Percentiles rank a stretch among this genome's conserved stretches.
phyloP scores from a whole-genome alignment of 2,888 invertebrate species.

The Empis livida region DNA sequence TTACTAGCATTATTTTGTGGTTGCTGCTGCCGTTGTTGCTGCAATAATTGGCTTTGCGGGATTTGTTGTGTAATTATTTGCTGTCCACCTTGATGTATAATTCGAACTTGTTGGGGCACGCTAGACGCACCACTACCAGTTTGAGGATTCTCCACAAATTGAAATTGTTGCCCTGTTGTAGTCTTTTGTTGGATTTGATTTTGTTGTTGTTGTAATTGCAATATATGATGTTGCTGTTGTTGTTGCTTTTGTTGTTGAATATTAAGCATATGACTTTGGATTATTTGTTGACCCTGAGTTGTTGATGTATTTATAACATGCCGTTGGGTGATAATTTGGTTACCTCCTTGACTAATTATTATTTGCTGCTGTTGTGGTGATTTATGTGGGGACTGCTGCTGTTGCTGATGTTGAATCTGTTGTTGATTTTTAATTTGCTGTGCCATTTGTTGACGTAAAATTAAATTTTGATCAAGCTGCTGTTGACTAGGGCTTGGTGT shows the following conservation, averaged over 20 bases:
- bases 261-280: constrained; percentile 33
- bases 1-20: not conserved
- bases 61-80: constrained; percentile 15
- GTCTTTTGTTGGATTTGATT: constrained; percentile 9
- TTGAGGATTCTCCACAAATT: constrained; percentile 6
- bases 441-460: constrained; percentile 15
- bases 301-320: constrained; percentile 35
- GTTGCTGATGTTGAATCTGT: constrained; percentile 14
- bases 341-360: constrained; percentile 14
- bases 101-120: constrained; percentile 5
- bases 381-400: constrained; percentile 6
- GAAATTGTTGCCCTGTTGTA: constrained; percentile 19
- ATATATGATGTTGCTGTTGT: constrained; percentile 17
- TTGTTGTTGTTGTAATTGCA: constrained; percentile 16
- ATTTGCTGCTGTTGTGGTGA: constrained; percentile 15
- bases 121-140: not conserved
- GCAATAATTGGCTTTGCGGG: not conserved
- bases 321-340: constrained; percentile 30
- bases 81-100: constrained; percentile 12
- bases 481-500: constrained; percentile 31
- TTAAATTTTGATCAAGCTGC: constrained; percentile 19
- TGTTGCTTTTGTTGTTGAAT: constrained; percentile 28
- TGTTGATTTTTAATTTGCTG: constrained; percentile 11
- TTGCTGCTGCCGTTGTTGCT: not conserved
- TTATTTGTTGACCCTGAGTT: constrained; percentile 34